Evolutionary conservation across 2,888 invertebrate genomes (phyloP), one percentile per base, ranked within the genome.

Genomic region (Cheilosia impressa): DNA sequence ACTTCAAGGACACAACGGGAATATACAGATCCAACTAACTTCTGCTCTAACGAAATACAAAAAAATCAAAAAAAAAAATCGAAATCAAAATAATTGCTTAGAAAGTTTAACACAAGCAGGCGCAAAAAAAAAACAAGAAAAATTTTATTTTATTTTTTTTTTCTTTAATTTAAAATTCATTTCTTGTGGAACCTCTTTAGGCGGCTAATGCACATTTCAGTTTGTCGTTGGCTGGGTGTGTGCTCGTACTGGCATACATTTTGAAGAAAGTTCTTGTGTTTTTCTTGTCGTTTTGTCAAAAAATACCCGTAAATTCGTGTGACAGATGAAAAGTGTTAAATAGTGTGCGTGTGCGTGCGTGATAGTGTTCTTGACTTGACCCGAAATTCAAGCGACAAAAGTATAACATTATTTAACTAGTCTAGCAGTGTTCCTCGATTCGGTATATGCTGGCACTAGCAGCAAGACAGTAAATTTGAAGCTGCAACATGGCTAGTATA

Each of bases 51-150:
- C 10, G 22, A 34, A 24, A 13, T 31, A 2, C 17, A n/a, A 19
- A 43, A 34, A 17, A 10, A 2, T 15, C 15, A 41, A 45, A 17
- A 45, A 17, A 62, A 60, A 71, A 62, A 68, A 72, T 43, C 78
- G 81, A 82, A 82, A 82, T 77, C 81, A 63, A 77, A 50, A 75
- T 68, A 75, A 62, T 75, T 75, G 62, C 53, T 84, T 84, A 84
- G 84, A 84, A 84, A 84, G 84, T 81, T 81, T 60, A 60, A 55
- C 62, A 52, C 22, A 43, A 55, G 63, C 57, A 50, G 55, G 62
- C 47, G 52, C n/a, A 66, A 19, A 68, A 15, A 52, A 24, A 66
- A 27, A 45, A 34, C 34, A 13, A 6, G 45, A 17, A n/a, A 31
- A 53, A 45, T 50, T 66, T 71, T 71, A 45, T 38, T 38, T 13